Percentiles rank a stretch among this genome's conserved stretches.
phyloP scores from a whole-genome alignment of 2,888 invertebrate genomes.

The Drosophila austrosaltans region DNA sequence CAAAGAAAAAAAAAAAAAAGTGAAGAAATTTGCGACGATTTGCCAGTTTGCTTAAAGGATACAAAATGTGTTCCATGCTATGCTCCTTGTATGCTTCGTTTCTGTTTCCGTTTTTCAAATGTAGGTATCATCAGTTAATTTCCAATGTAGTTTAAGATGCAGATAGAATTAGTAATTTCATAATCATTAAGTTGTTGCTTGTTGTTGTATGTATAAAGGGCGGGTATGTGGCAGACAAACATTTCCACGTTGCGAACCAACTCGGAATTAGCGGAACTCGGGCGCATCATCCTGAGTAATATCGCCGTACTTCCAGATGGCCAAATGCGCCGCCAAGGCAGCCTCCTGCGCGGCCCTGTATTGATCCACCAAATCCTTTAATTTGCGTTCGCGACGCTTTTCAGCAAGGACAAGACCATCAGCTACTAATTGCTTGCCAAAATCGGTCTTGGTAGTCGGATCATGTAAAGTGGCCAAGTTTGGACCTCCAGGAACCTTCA shows the following conservation, averaged over 20 bases:
- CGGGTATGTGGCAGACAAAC: conserved; percentile 84
- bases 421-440: conserved; percentile 91
- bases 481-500: conserved; percentile 84
- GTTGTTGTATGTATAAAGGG: conserved; percentile 80
- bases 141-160: conserved; percentile 53
- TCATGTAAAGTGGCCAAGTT: conserved; percentile 83
- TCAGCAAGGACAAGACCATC: conserved; percentile 95
- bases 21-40: conserved; percentile 40
- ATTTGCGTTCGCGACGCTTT: conserved; percentile 90
- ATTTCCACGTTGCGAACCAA: conserved; percentile 64
- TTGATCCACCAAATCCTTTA: conserved; percentile 90
- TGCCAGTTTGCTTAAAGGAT: conserved; percentile 63
- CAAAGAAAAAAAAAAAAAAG: conserved; percentile 35
- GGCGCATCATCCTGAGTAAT: conserved; percentile 86
- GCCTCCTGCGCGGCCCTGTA: conserved; percentile 93
- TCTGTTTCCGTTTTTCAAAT: conserved; percentile 50
- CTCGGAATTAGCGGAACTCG: conserved; percentile 81
- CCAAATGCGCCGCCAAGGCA: conserved; percentile 93
- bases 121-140: conserved; percentile 34
- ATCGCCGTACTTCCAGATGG: conserved; percentile 99
- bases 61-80: conserved; percentile 42
- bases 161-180: conserved; percentile 75
- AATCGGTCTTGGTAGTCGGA: conserved; percentile 81
- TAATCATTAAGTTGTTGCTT: conserved; percentile 66
- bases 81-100: conserved; percentile 41